Percentiles rank a stretch among this genome's conserved stretches.
phyloP scores from a whole-genome alignment of 2,113 vertebrate genomes.

The Otolemur garnettii region DNA sequence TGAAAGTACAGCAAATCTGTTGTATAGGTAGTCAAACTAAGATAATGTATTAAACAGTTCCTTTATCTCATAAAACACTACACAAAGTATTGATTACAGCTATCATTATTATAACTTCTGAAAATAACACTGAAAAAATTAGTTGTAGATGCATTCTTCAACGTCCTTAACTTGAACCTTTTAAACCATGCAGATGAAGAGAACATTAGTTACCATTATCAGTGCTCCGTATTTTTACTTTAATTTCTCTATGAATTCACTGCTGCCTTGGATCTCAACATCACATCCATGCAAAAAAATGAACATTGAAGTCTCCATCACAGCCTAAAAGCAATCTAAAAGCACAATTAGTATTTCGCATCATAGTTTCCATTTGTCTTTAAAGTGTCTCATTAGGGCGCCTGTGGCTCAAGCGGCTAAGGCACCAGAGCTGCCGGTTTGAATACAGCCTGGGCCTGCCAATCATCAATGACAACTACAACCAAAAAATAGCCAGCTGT shows the following conservation, averaged over 20 bases:
- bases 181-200: not conserved
- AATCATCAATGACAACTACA: too few relatives aligned
- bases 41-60: not conserved
- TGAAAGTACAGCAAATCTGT: not conserved
- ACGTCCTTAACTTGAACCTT: not conserved
- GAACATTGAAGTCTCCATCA: not conserved
- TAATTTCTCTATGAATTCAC: not conserved
- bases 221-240: not conserved
- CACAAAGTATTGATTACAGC: not conserved
- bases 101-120: not conserved
- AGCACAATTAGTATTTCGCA: not conserved
- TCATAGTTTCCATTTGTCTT: not conserved
- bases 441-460: too few relatives aligned
- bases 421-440: too few relatives aligned
- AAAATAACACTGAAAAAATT: not conserved
- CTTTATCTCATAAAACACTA: slow-evolving; percentile 13
- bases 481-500: too few relatives aligned
- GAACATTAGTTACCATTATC: not conserved
- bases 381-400: not conserved
- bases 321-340: not conserved
- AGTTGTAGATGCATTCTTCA: not conserved
- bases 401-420: too few relatives aligned
- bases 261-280: not conserved
- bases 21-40: not conserved
- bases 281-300: not conserved